Percentiles rank a stretch among this genome's conserved stretches.
Conservation (phyloP, 1,140 invertebrate genomes). For the Temnothorax curvispinosus region DNA sequence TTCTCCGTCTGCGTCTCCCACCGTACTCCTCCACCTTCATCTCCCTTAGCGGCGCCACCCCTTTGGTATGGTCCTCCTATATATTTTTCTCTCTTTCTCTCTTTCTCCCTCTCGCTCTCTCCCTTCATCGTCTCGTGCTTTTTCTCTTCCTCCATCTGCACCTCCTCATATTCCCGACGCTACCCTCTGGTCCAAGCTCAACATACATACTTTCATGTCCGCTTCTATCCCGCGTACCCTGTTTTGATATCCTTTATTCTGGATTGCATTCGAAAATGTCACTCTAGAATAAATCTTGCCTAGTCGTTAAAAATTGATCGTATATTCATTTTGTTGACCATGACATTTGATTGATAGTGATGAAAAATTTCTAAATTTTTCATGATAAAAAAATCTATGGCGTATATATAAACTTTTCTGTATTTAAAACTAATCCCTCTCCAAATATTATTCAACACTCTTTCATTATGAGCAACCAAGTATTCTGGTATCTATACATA, state of each 20-base stretch:
- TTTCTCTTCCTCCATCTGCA: slow-evolving; percentile 48
- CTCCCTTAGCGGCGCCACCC: slow-evolving; percentile 63
- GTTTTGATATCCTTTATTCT: slow-evolving; percentile 27
- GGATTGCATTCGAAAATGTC: slow-evolving; percentile 25
- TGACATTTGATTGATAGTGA: not conserved
- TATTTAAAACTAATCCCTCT: not conserved
- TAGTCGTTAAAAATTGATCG: slow-evolving; percentile 26
- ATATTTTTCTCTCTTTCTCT: not conserved
- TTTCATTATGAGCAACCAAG: not conserved
- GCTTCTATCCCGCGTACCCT: not conserved
- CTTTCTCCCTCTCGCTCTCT: not conserved
- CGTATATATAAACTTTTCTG: not conserved
- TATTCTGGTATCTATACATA: not conserved
- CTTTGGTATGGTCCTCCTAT: slow-evolving; percentile 45
- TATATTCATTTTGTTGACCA: not conserved
- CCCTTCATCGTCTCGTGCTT: slow-evolving; percentile 43
- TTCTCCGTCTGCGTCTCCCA: slow-evolving; percentile 42
- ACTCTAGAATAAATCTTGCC: not conserved
- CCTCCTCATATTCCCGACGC: slow-evolving; percentile 21
- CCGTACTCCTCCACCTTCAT: slow-evolving; percentile 36
- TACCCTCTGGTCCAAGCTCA: slow-evolving; percentile 38
- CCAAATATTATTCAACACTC: not conserved
- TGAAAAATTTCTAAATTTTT: slow-evolving; percentile 23
- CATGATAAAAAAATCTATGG: slow-evolving; percentile 26
- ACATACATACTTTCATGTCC: slow-evolving; percentile 23